These are phyloP conservation scores for Theocolax elegans DNA, from an alignment of 1,140 invertebrate species.

Conservation along the genomic window DNA sequence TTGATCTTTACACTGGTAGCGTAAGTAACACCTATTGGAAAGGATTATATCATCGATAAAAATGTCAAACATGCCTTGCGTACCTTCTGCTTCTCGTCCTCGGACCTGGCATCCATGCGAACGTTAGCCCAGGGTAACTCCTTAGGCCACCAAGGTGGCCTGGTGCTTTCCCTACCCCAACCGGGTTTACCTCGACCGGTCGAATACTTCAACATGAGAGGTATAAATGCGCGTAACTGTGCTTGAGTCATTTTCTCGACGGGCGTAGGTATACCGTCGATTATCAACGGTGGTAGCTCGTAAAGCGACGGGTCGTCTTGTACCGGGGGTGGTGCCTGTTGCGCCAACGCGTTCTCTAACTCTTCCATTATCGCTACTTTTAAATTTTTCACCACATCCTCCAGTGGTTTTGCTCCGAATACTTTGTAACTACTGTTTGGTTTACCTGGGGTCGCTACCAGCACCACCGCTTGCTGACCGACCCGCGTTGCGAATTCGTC, in stretches of 20 bases:
- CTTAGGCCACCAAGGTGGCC: conserved; percentile 97
- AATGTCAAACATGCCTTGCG: conserved; percentile 27
- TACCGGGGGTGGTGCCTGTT: conserved; percentile 92
- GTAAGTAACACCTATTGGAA: no score
- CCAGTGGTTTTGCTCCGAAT: conserved; percentile 95
- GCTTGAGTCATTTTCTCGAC: conserved; percentile 99
- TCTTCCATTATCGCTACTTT: conserved; percentile 93
- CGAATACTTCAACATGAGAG: conserved; percentile 97
- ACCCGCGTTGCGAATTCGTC: conserved; percentile 97
- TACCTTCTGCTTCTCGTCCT: conserved; percentile 97
- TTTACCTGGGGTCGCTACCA: conserved; percentile 97
- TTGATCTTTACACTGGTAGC: no score
- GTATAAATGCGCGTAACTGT: conserved; percentile 95
- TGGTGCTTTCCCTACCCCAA: conserved; percentile 94
- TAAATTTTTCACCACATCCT: conserved; percentile 94
- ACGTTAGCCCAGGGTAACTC: conserved; percentile 98
- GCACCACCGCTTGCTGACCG: conserved; percentile 96
- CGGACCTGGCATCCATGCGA: conserved; percentile 93
- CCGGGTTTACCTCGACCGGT: conserved; percentile 96
- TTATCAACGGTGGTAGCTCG: conserved; percentile 94
- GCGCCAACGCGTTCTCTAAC: conserved; percentile 89
- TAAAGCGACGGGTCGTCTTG: conserved; percentile 93
- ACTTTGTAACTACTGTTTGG: conserved; percentile 95
- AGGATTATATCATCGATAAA: no score
- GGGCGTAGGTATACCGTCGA: conserved; percentile 97